Evolutionary conservation across 2,888 invertebrate species (phyloP).

Genomic region (Lasioglossum villosulum): DNA sequence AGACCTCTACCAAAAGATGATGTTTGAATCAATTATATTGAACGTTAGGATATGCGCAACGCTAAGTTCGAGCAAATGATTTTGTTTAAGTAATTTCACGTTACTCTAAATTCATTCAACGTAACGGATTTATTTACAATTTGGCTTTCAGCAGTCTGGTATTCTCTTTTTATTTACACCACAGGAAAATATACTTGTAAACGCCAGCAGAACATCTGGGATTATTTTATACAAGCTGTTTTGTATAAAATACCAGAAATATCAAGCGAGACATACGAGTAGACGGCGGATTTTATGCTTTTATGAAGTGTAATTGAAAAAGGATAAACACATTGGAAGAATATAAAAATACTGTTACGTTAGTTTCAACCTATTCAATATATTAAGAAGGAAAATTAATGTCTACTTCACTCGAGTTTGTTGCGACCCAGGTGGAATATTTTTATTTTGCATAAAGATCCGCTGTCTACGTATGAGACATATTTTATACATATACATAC

Average conservation of each 20-base stretch:
- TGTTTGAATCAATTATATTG: background rate
- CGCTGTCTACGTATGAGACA: no score
- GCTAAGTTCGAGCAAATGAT: conserved; percentile 21
- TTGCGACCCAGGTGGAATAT: no score
- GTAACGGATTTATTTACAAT: background rate
- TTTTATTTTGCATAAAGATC: no score
- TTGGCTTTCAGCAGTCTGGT: conserved; percentile 31
- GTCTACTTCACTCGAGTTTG: no score
- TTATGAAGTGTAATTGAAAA: no score
- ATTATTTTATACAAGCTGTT: background rate
- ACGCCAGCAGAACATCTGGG: conserved; percentile 4
- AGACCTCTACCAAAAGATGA: background rate
- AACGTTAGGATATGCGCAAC: background rate
- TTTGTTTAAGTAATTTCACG: background rate
- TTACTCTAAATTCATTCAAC: background rate
- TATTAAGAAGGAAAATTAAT: no score
- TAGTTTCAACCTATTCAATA: no score
- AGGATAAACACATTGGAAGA: no score
- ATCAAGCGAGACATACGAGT: background rate
- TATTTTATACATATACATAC: no score
- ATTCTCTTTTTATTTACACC: conserved; percentile 40
- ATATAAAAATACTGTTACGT: no score
- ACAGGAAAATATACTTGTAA: conserved; percentile 39
- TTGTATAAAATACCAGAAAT: background rate
- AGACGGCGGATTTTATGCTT: no score